Evolutionary conservation across 2,113 vertebrate species (phyloP).

Genomic region (Colaptes auratus): DNA sequence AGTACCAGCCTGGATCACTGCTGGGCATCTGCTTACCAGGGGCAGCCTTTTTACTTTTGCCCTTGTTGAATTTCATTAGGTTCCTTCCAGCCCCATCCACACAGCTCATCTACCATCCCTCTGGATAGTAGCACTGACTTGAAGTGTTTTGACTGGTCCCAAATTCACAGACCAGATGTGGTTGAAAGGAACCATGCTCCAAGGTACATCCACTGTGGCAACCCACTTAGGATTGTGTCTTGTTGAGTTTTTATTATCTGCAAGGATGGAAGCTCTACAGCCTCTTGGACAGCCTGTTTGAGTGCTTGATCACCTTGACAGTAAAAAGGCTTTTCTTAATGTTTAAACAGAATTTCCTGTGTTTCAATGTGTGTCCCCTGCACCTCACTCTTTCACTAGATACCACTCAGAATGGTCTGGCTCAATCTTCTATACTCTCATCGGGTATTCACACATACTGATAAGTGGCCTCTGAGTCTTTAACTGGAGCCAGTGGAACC

Average conservation of each 20-base stretch:
- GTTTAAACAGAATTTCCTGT: background rate
- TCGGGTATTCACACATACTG: background rate
- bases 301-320: background rate
- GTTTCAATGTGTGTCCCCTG: background rate
- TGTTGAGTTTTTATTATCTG: background rate
- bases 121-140: background rate
- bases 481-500: background rate
- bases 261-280: background rate
- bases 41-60: background rate
- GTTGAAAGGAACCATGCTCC: background rate
- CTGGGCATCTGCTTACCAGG: fast-evolving
- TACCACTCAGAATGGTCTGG: background rate
- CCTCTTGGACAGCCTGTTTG: background rate
- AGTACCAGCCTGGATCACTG: background rate
- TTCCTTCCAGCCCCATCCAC: background rate
- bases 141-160: background rate
- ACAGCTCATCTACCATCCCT: background rate
- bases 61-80: background rate
- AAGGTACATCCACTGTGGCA: background rate
- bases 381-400: background rate
- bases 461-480: background rate
- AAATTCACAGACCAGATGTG: background rate
- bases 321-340: background rate
- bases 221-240: background rate
- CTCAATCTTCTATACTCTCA: background rate